Evolutionary conservation across 2,888 invertebrate genomes (phyloP).

Genomic region (Nemotelus pantherinus): DNA sequence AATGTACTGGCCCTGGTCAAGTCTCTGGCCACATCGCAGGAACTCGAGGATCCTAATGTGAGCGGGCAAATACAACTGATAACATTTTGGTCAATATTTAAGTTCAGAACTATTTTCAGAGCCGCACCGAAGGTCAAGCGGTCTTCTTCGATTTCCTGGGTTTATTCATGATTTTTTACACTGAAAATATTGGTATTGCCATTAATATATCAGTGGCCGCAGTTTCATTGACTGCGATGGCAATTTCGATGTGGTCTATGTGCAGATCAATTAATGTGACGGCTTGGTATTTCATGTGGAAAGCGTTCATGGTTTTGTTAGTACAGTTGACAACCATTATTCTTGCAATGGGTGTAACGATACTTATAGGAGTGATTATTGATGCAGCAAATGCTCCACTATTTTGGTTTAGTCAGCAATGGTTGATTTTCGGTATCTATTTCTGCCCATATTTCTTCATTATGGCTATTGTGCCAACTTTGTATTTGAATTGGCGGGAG

Average conservation of each 20-base stretch:
- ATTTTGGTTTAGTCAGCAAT: conserved; percentile 71
- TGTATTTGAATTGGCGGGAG: conserved; percentile 52
- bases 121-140: conserved; percentile 64
- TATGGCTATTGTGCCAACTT: conserved; percentile 60
- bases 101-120: conserved; percentile 55
- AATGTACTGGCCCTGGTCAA: conserved; percentile 71
- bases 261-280: conserved; percentile 56
- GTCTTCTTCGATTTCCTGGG: conserved; percentile 82
- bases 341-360: conserved; percentile 56
- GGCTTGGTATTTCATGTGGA: conserved; percentile 56
- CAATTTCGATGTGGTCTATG: conserved; percentile 58
- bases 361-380: conserved; percentile 61
- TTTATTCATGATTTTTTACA: conserved; percentile 73
- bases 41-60: conserved; percentile 60
- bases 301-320: conserved; percentile 56
- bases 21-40: conserved; percentile 65
- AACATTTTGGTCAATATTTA: too few relatives aligned
- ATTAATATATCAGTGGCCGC: conserved; percentile 63
- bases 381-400: conserved; percentile 65
- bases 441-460: conserved; percentile 63
- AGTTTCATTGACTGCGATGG: conserved; percentile 60
- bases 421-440: conserved; percentile 67
- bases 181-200: conserved; percentile 65
- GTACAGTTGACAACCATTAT: conserved; percentile 58
- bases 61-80: conserved; percentile 17